phyloP scores from a whole-genome alignment of 2,797 vertebrate genomes.

The Percopsis omiscomaycus region DNA sequence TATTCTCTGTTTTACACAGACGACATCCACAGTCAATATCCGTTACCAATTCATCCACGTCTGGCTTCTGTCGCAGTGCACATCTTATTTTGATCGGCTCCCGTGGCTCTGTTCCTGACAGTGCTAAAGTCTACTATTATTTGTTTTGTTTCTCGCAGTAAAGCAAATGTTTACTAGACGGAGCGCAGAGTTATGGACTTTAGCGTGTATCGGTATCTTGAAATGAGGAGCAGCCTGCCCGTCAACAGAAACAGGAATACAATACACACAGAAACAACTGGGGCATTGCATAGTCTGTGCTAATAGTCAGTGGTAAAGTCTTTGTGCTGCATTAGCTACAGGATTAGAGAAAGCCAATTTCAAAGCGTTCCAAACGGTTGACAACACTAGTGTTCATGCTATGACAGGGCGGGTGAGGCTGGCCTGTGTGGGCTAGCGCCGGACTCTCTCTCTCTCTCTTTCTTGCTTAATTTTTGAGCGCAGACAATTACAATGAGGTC shows the following conservation, averaged over 20 bases:
- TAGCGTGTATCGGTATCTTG: conserved; percentile 19
- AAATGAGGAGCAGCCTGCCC: conserved; percentile 27
- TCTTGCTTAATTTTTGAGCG: background rate
- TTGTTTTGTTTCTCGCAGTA: conserved; percentile 13
- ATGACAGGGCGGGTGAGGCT: too few relatives aligned
- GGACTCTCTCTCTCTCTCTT: too few relatives aligned
- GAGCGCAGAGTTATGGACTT: conserved; percentile 25
- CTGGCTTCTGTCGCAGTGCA: conserved; percentile 15
- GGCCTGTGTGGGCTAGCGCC: background rate
- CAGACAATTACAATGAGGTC: background rate
- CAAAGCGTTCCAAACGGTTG: conserved; percentile 29
- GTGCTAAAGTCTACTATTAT: conserved; percentile 1
- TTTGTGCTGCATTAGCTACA: conserved; percentile 38
- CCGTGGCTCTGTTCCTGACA: conserved; percentile 5
- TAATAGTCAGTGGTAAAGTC: conserved; percentile 33
- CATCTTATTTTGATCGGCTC: conserved; percentile 12
- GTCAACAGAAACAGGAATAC: conserved; percentile 7
- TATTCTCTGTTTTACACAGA: conserved; percentile 52
- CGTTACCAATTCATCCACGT: conserved; percentile 29
- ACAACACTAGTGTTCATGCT: conserved; percentile 17
- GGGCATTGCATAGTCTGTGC: conserved; percentile 30
- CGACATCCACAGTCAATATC: conserved; percentile 50
- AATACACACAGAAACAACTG: conserved; percentile 16
- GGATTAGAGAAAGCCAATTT: conserved; percentile 52
- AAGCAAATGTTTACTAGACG: conserved; percentile 24